These are phyloP conservation scores for Marasmarcha lunaedactyla DNA, from an alignment of 2,888 invertebrate species.

Conservation along the genomic window DNA sequence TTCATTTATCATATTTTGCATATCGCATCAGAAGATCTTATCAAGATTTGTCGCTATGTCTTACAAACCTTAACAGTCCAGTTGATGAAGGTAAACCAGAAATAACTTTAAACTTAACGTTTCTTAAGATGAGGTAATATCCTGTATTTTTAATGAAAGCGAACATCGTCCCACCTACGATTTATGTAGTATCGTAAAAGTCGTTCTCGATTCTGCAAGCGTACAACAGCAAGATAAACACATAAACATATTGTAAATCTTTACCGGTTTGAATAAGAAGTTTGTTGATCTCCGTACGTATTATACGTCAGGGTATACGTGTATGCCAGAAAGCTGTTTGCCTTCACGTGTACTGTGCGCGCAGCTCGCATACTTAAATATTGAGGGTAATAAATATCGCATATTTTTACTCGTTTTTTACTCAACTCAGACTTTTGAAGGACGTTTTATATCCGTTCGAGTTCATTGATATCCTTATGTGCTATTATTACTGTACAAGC, in stretches of 20 bases:
- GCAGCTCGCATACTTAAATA: constrained; percentile 29
- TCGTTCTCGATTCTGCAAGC: constrained; percentile 11
- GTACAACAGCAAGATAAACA: neutral
- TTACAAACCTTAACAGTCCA: too few relatives aligned
- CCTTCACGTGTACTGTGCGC: constrained; percentile 40
- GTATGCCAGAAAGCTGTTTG: constrained; percentile 43
- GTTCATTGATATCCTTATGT: constrained; percentile 22
- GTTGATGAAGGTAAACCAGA: too few relatives aligned
- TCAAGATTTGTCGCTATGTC: too few relatives aligned
- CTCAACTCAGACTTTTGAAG: constrained; percentile 32
- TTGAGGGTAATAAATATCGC: constrained; percentile 15
- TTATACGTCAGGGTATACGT: neutral
- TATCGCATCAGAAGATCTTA: too few relatives aligned
- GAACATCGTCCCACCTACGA: constrained; percentile 28
- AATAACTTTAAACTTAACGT: too few relatives aligned
- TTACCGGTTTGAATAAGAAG: too few relatives aligned
- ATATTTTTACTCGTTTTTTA: constrained; percentile 31
- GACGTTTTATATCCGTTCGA: constrained; percentile 31
- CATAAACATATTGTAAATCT: too few relatives aligned
- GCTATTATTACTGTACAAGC: constrained; percentile 13
- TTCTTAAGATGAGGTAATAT: constrained; percentile 15
- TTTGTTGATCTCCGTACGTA: too few relatives aligned
- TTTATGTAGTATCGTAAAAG: constrained; percentile 23
- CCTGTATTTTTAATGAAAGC: constrained; percentile 19
- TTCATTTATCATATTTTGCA: constrained; percentile 6